Evolutionary conservation across 1,140 invertebrate species (phyloP), one percentile per base, ranked within the genome.

Genomic region (Drosophila pseudoobscura): DNA sequence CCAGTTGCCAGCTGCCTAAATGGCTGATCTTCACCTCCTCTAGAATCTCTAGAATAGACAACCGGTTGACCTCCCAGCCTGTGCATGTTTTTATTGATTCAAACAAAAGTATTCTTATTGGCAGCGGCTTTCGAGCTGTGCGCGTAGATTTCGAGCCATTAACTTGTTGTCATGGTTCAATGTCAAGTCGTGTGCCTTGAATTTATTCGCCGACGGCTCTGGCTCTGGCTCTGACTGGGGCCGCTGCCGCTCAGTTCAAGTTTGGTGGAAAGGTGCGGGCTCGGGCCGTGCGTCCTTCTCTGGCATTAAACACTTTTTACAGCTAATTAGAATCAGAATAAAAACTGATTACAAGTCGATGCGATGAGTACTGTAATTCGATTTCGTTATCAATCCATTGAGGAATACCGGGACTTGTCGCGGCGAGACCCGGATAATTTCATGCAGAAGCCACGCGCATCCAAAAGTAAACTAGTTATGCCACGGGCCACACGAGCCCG

Each of bases 51-150:
- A 75, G 76, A 85, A 80, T 41, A 61, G 61, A 78, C 69, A 87
- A 87, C 82, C 83, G 84, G 82, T 88, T 83, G 82, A 87, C 82
- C 82, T 87, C 82, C 78, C 68, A 75, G 73, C 60, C 66, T 55
- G 72, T 82, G 78, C 74, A 85, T 75, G 83, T 64, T 74, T 71
- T 64, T 61, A 66, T 29, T 55, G 82, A 51, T 72, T 60, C 51
- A 85, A 84, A 73, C 58, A 66, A 84, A 80, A 75, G 41, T 70
- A 72, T 85, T 85, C 82, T 85, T 87, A 77, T 73, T 78, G 66
- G 58, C 52, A 63, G 58, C 17, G 22, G 29, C 15, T 13, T 5
- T 13, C 46, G 24, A 39, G 63, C 53, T 59, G 68, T 47, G 74
- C 31, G 57, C 57, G 58, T 63, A 47, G 63, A 56, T 73, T 68